Evolutionary conservation across 2,888 invertebrate species (phyloP).

Genomic region (Apamea crenata): DNA sequence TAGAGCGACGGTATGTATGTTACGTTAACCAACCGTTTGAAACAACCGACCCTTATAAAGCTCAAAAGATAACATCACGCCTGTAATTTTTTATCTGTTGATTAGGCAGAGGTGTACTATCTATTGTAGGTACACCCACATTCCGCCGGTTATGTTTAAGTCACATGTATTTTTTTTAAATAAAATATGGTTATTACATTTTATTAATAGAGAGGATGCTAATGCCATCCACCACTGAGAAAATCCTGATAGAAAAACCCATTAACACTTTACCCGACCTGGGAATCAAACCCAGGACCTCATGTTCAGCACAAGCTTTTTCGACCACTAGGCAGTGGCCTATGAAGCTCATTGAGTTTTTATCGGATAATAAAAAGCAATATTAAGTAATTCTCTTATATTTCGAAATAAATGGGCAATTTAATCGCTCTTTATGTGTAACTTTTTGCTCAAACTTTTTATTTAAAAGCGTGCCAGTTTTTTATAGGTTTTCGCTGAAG

Average conservation of each 20-base stretch:
- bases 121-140: not conserved
- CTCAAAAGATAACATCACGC: not conserved
- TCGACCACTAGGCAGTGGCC: too few relatives aligned
- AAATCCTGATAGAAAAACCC: too few relatives aligned
- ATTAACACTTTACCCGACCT: too few relatives aligned
- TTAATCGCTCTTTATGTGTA: conserved; percentile 1
- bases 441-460: conserved; percentile 26
- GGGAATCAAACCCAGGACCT: not conserved
- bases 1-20: too few relatives aligned
- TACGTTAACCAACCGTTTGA: too few relatives aligned
- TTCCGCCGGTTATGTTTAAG: not conserved
- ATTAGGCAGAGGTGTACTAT: not conserved
- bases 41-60: not conserved
- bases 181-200: too few relatives aligned
- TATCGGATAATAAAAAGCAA: conserved; percentile 3
- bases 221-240: not conserved
- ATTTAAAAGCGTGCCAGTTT: conserved; percentile 31
- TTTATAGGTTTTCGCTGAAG: not conserved
- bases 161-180: too few relatives aligned
- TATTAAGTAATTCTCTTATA: not conserved
- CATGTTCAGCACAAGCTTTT: not conserved
- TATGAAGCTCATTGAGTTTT: conserved; percentile 19
- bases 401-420: conserved; percentile 15
- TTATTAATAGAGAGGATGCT: too few relatives aligned
- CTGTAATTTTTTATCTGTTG: too few relatives aligned